phyloP scores from a whole-genome alignment of 2,888 invertebrate species.

The Tetramorium bicarinatum region DNA sequence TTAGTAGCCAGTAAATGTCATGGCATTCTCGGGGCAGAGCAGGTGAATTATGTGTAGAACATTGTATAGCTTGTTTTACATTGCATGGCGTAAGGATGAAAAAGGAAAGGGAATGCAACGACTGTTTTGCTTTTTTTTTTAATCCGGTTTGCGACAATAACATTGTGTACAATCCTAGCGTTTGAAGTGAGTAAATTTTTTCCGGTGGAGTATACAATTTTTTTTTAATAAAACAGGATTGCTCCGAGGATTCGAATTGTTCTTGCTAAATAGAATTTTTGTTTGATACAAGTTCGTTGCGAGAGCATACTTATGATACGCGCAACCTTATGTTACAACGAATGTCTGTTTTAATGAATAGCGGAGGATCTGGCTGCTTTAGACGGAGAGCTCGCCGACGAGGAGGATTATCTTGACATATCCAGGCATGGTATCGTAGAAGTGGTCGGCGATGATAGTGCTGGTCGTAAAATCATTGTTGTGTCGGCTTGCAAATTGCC shows the following conservation, averaged over 20 bases:
- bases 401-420: slow-evolving; percentile 90
- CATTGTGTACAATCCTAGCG: slow-evolving; percentile 1
- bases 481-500: slow-evolving; percentile 96
- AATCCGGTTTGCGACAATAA: slow-evolving; percentile 46
- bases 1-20: slow-evolving; percentile 79
- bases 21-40: slow-evolving; percentile 77
- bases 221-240: slow-evolving; percentile 11
- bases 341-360: slow-evolving; percentile 67
- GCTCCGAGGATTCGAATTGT: slow-evolving; percentile 23
- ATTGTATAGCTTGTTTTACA: slow-evolving; percentile 74
- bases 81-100: slow-evolving; percentile 72
- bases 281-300: slow-evolving; percentile 23
- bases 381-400: slow-evolving; percentile 85
- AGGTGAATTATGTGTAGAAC: slow-evolving; percentile 77
- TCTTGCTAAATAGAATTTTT: slow-evolving; percentile 29
- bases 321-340: slow-evolving; percentile 30
- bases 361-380: slow-evolving; percentile 84
- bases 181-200: slow-evolving; percentile 24
- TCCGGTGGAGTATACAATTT: neutral
- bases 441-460: slow-evolving; percentile 93
- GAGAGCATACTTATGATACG: neutral
- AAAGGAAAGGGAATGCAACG: slow-evolving; percentile 56
- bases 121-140: slow-evolving; percentile 43
- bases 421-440: slow-evolving; percentile 93
- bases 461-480: slow-evolving; percentile 97